Conservation (phyloP, 2,888 invertebrate genomes). For the Amphipoea oculea region DNA sequence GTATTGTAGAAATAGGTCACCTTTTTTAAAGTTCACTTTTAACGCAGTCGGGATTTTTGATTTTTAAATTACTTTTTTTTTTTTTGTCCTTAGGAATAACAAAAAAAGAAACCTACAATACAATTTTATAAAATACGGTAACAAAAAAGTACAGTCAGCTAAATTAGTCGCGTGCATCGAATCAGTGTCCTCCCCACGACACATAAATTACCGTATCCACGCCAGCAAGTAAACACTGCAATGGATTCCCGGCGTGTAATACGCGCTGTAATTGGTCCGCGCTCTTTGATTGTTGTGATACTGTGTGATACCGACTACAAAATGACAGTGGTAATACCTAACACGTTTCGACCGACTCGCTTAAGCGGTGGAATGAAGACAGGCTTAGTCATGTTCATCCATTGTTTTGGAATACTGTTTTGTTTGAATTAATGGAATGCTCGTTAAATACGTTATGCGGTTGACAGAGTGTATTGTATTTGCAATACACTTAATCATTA, state of each 20-base stretch:
- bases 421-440: background rate
- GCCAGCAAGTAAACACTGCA: constrained; percentile 69
- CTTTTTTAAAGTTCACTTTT: background rate
- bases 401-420: background rate
- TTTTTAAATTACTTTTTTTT: background rate
- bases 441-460: background rate
- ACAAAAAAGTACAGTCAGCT: constrained; percentile 22
- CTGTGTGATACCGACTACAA: constrained; percentile 61
- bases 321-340: constrained; percentile 69
- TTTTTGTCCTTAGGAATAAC: too few relatives aligned
- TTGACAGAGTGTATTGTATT: background rate
- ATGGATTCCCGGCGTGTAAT: constrained; percentile 61
- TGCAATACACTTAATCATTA: background rate
- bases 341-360: constrained; percentile 49
- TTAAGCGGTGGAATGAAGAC: constrained; percentile 32
- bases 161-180: constrained; percentile 65
- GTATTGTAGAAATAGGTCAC: background rate
- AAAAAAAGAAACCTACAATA: background rate
- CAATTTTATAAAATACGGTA: background rate
- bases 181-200: constrained; percentile 61
- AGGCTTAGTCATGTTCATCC: constrained; percentile 30
- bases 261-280: constrained; percentile 70
- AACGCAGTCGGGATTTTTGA: background rate
- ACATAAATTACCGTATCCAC: constrained; percentile 73
- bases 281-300: constrained; percentile 72